Evolutionary conservation across 1,140 invertebrate genomes (phyloP), one percentile per base, ranked within the genome.

Genomic region (Atta cephalotes): DNA sequence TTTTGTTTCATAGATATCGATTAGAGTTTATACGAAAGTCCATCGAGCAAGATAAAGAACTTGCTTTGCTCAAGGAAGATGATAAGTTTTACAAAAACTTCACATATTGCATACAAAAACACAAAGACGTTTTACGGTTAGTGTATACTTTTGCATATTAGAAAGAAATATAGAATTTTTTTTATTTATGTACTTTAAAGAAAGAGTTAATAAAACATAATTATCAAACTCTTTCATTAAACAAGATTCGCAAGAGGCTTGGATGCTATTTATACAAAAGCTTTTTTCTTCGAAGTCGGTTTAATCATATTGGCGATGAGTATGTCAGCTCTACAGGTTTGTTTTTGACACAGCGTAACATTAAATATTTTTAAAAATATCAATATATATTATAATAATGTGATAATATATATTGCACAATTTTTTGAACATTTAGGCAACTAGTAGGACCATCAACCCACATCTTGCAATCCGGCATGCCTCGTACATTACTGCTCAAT

Each of bases 351-450:
- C 25, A 45, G n/a, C 1, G 18, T 25, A 45, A 39, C 7, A 65
- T 31, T 63, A 28, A 65, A 18, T 63, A 63, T 45, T 45, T 51
- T 45, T 45, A 68, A 49, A 28, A n/a, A 71, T 58, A 16, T 35
- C 12, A 71, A 76, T 21, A 35, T 10, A 14, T 21, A 18, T 12
- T 7, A 51, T 10, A 70, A 35, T 12, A 35, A 1, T 56, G 14
- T 18, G 6, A 9, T 39, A 39, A 39, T 7, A 63, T 70, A 63
- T 70, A 1, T 12, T 31, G 39, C 9, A 45, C 10, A 2, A 39
- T 70, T 35, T 14, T 45, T 7, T n/a, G 10, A 51, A 25, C 18
- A 45, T 79, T 58, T 35, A 93, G 92, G 89, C 92, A 1, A 77
- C 81, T 0, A 78, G 12, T 25, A 85, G 88, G 31, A 18, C 88